Conservation (phyloP, 2,888 invertebrate species). For the Ormyrus rosae region DNA sequence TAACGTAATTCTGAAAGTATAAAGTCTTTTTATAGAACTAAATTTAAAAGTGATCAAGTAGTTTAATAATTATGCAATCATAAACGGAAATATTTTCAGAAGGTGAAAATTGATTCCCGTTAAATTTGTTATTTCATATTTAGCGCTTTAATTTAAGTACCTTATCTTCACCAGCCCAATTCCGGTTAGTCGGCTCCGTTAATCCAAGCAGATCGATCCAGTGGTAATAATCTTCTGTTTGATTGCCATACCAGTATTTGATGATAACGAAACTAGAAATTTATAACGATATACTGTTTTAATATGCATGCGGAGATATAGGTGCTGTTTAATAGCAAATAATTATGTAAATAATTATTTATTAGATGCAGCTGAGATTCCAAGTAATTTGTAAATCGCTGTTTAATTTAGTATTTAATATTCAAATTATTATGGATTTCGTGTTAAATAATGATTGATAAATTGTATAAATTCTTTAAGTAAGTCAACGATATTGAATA, state of each 20-base stretch:
- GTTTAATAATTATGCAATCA: not conserved
- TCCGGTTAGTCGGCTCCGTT: conserved; percentile 84
- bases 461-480: not conserved
- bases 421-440: no score
- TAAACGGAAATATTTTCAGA: not conserved
- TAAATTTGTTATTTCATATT: conserved; percentile 33
- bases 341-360: conserved; percentile 9
- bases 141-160: conserved; percentile 57
- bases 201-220: conserved; percentile 84
- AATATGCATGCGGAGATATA: not conserved
- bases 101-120: not conserved
- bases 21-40: not conserved
- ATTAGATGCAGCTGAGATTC: not conserved
- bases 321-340: conserved; percentile 4
- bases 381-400: no score
- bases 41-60: not conserved
- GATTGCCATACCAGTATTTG: conserved; percentile 86
- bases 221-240: conserved; percentile 84
- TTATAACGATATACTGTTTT: conserved; percentile 8
- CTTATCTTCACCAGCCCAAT: conserved; percentile 82
- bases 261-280: conserved; percentile 84
- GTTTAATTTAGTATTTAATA: no score
- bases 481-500: not conserved
- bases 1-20: conserved; percentile 80
- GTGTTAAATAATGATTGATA: not conserved